Conservation (phyloP, 2,113 vertebrate genomes). For the Daboia siamensis region DNA sequence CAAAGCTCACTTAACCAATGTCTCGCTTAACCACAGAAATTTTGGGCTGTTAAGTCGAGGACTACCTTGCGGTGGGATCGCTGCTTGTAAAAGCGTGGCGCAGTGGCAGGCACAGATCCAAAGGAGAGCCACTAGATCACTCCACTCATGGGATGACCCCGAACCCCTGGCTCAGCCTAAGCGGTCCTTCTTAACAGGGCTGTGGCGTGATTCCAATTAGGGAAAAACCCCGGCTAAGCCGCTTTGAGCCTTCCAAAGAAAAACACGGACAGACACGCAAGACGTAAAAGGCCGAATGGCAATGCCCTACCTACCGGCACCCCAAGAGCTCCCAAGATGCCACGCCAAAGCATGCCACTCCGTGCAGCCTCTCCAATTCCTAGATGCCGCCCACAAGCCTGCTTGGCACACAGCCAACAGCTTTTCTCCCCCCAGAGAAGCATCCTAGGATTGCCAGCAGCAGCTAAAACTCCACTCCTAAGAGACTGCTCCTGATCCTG, state of each 20-base stretch:
- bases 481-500: background rate
- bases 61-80: background rate
- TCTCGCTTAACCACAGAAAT: too few relatives aligned
- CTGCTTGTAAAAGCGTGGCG: background rate
- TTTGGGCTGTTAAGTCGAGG: too few relatives aligned
- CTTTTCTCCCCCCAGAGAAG: background rate
- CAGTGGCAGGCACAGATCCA: background rate
- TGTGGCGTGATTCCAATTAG: background rate
- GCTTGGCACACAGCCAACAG: background rate
- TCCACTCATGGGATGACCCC: background rate
- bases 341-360: background rate
- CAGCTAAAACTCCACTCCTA: background rate
- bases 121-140: background rate
- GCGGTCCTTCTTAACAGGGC: background rate
- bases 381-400: background rate
- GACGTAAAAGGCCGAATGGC: background rate
- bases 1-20: too few relatives aligned
- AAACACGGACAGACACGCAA: background rate
- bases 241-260: background rate
- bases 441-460: background rate
- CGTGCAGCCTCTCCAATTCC: background rate
- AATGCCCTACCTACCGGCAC: background rate
- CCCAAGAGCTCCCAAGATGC: background rate
- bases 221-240: background rate
- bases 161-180: background rate